phyloP scores from a whole-genome alignment of 2,797 vertebrate species.

The Dipus sagitta region DNA sequence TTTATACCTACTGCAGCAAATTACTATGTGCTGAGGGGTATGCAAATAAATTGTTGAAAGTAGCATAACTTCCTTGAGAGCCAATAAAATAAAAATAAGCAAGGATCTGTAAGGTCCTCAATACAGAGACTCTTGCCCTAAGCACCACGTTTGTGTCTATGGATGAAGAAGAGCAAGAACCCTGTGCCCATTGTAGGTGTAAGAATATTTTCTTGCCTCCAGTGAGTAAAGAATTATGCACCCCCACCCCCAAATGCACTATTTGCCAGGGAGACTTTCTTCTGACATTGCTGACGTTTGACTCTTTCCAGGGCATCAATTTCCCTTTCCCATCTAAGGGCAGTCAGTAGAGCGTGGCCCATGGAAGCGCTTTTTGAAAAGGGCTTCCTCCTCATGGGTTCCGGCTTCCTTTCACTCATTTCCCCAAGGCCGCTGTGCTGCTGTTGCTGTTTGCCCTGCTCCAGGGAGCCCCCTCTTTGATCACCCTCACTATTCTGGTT shows the following conservation, averaged over 20 bases:
- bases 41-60: slow-evolving; percentile 18
- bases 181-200: neutral
- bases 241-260: neutral
- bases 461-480: neutral
- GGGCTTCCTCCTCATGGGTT: slow-evolving; percentile 1
- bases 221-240: neutral
- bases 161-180: neutral
- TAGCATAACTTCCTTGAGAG: neutral
- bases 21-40: neutral
- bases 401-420: neutral
- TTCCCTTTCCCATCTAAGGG: neutral
- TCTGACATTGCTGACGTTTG: neutral
- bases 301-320: neutral
- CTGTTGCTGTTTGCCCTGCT: neutral
- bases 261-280: neutral
- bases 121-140: neutral
- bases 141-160: neutral
- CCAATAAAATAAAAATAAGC: neutral
- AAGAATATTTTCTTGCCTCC: neutral
- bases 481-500: neutral
- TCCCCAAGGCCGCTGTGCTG: neutral
- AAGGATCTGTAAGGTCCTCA: neutral
- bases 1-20: neutral
- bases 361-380: neutral
- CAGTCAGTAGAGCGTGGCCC: neutral